Conservation (phyloP, 53 echinoderm and acorn worm species). For the Paracentrotus lividus region DNA sequence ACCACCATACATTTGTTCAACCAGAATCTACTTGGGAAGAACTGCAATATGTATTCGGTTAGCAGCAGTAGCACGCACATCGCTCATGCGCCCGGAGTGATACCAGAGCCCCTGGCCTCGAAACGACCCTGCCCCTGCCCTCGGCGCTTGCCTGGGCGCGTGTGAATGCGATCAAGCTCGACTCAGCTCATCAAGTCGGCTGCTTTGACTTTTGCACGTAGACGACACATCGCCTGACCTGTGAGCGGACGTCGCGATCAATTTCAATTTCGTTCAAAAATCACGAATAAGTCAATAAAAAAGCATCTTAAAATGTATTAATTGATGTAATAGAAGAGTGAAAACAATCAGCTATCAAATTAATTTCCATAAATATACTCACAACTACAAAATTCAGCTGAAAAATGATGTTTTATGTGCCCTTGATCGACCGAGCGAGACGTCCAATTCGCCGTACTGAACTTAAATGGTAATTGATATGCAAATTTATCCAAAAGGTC, state of each 20-base stretch:
- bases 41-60: no score
- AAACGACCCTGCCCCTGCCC: no score
- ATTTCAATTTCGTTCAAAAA: background rate
- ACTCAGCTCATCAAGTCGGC: background rate
- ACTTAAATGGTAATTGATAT: slow-evolving; percentile 41
- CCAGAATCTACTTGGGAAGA: no score
- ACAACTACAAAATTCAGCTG: background rate
- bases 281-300: background rate
- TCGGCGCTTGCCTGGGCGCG: no score
- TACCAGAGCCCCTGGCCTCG: no score
- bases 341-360: background rate
- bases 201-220: slow-evolving; percentile 1
- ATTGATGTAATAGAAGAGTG: background rate
- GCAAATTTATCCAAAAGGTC: slow-evolving; percentile 47
- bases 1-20: no score
- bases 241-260: no score
- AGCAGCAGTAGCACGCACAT: background rate
- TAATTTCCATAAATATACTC: background rate
- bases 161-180: no score
- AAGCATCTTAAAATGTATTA: background rate
- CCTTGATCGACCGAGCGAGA: background rate
- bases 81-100: background rate
- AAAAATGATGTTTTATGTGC: background rate
- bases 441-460: background rate
- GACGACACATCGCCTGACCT: no score